These are phyloP conservation scores for Solenopsis invicta DNA, from an alignment of 1,140 invertebrate genomes.

Conservation along the genomic window DNA sequence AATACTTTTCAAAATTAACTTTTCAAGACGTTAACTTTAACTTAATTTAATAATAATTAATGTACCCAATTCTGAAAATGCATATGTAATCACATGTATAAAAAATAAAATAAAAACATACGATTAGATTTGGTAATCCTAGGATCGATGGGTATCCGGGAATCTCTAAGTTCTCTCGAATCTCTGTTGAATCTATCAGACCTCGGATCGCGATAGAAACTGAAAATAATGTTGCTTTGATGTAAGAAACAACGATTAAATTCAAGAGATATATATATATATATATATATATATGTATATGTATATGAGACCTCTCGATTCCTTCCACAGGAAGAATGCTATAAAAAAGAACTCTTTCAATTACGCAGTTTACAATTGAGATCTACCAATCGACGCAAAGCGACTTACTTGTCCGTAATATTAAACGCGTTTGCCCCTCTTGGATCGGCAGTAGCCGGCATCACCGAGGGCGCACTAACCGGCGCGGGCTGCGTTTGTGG, in stretches of 20 bases:
- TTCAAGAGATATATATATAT: slow-evolving; percentile 54
- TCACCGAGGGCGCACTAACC: slow-evolving; percentile 86
- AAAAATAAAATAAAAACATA: slow-evolving; percentile 74
- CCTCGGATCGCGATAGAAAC: slow-evolving; percentile 87
- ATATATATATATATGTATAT: slow-evolving; percentile 41
- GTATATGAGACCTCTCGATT: slow-evolving; percentile 83
- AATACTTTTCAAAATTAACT: no score
- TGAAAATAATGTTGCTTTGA: slow-evolving; percentile 76
- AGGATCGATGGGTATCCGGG: slow-evolving; percentile 89
- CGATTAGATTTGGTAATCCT: slow-evolving; percentile 87
- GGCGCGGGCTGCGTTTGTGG: slow-evolving; percentile 87
- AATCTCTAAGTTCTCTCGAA: slow-evolving; percentile 90
- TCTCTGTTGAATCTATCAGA: slow-evolving; percentile 88
- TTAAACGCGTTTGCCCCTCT: slow-evolving; percentile 78
- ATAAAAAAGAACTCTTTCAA: slow-evolving; percentile 75
- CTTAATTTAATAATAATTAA: no score
- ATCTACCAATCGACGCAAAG: slow-evolving; percentile 12
- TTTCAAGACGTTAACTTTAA: no score
- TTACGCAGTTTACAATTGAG: slow-evolving; percentile 27
- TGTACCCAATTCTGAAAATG: no score
- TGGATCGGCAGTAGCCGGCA: slow-evolving; percentile 79
- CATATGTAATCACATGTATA: slow-evolving; percentile 71
- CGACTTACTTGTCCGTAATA: slow-evolving; percentile 83
- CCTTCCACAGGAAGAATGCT: slow-evolving; percentile 85
- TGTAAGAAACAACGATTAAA: slow-evolving; percentile 69